phyloP scores from a whole-genome alignment of 1,140 invertebrate species.

The Scaptodrosophila lebanonensis region DNA sequence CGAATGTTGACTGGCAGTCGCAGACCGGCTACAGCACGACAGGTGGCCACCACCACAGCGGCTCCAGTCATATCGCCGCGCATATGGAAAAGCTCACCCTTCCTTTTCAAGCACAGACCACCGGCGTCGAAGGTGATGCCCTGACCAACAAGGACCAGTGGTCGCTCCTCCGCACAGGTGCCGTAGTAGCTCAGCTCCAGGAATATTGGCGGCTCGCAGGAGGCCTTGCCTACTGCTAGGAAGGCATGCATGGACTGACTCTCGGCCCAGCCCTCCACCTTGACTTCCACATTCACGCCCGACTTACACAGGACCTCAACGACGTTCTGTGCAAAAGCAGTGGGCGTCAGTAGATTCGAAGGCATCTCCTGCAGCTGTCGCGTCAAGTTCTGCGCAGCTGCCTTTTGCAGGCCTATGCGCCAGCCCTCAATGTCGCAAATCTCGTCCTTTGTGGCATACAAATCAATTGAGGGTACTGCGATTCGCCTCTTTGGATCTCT shows the following conservation, averaged over 20 bases:
- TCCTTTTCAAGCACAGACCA: slow-evolving; percentile 81
- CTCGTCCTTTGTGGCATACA: slow-evolving; percentile 77
- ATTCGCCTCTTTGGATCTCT: slow-evolving; percentile 49
- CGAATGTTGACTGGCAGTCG: slow-evolving; percentile 87
- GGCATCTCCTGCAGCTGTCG: slow-evolving; percentile 88
- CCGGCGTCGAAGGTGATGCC: slow-evolving; percentile 95
- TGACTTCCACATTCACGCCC: slow-evolving; percentile 81
- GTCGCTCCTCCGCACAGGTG: slow-evolving; percentile 62
- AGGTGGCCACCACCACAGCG: slow-evolving; percentile 86
- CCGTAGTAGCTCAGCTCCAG: slow-evolving; percentile 83
- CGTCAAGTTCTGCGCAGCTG: slow-evolving; percentile 90
- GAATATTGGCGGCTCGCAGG: slow-evolving; percentile 86
- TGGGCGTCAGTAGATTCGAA: slow-evolving; percentile 91
- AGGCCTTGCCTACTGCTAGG: slow-evolving; percentile 87
- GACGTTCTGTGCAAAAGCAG: slow-evolving; percentile 85
- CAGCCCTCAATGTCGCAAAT: slow-evolving; percentile 81
- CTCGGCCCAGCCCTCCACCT: slow-evolving; percentile 83
- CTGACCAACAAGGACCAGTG: slow-evolving; percentile 87
- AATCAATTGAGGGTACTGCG: slow-evolving; percentile 57
- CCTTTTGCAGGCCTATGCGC: slow-evolving; percentile 84
- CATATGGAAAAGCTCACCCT: slow-evolving; percentile 82
- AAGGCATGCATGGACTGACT: slow-evolving; percentile 87
- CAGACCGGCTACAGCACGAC: slow-evolving; percentile 84
- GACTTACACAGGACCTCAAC: slow-evolving; percentile 78
- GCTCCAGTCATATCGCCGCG: slow-evolving; percentile 95